A percentile compares a stretch with the other conserved stretches of the same genome.
Conservation (phyloP, 2,797 vertebrate species). For the Syngnathus rostellatus region DNA sequence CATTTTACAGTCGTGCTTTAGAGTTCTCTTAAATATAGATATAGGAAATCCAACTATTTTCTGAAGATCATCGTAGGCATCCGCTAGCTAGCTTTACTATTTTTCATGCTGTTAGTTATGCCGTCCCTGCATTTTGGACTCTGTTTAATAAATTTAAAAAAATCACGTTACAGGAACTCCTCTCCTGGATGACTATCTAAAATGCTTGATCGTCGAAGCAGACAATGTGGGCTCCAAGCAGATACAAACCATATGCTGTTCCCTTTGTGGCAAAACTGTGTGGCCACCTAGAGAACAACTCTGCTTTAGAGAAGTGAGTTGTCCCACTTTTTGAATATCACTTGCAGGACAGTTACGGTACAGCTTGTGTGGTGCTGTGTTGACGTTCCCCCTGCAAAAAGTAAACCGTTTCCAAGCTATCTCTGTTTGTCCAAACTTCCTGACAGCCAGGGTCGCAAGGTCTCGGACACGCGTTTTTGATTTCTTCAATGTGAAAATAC, state of each 20-base stretch:
- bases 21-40: slow-evolving; percentile 95
- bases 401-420: slow-evolving; percentile 80
- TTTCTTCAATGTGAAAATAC: background rate
- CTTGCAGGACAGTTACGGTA: slow-evolving; percentile 74
- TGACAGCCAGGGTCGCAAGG: slow-evolving; percentile 80
- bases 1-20: no score
- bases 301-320: slow-evolving; percentile 90
- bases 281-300: slow-evolving; percentile 95
- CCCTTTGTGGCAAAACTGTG: slow-evolving; percentile 91
- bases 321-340: background rate
- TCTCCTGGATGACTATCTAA: slow-evolving; percentile 96
- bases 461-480: slow-evolving; percentile 65
- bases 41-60: slow-evolving; percentile 99
- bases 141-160: background rate
- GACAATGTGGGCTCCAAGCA: slow-evolving; percentile 99
- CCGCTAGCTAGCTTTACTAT: background rate
- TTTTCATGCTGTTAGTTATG: background rate
- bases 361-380: slow-evolving; percentile 75
- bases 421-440: slow-evolving; percentile 65
- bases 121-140: background rate
- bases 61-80: slow-evolving; percentile 95
- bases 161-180: slow-evolving; percentile 75
- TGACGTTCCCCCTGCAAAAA: slow-evolving; percentile 96
- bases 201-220: slow-evolving; percentile 97
- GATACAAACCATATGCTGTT: slow-evolving; percentile 98